phyloP scores from a whole-genome alignment of 2,888 invertebrate species.

The Unio delphinus region DNA sequence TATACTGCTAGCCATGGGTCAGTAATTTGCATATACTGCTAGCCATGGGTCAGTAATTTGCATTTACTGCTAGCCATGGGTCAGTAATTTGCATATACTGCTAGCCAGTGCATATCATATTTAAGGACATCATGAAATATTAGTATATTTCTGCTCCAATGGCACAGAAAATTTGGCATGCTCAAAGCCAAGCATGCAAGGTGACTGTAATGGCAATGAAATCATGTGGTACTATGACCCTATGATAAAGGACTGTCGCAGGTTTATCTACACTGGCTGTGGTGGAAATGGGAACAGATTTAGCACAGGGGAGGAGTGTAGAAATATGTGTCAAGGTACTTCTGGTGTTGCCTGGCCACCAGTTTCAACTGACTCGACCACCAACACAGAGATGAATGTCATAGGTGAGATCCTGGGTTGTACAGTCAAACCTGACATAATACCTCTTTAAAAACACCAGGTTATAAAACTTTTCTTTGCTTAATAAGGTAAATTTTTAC shows the following conservation, averaged over 20 bases:
- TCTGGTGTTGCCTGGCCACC: background rate
- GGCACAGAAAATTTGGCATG: background rate
- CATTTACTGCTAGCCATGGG: too few species aligned
- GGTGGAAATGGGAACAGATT: slow-evolving; percentile 89
- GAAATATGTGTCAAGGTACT: slow-evolving; percentile 27
- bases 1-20: too few species aligned
- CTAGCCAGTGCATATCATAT: background rate
- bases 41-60: too few species aligned
- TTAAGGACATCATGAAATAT: background rate
- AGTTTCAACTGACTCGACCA: too few species aligned
- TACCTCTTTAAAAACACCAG: too few species aligned
- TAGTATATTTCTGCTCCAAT: background rate
- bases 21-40: too few species aligned
- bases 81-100: too few species aligned
- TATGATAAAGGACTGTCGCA: slow-evolving; percentile 77
- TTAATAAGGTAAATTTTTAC: too few species aligned
- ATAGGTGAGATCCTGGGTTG: too few species aligned
- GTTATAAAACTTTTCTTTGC: too few species aligned
- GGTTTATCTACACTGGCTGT: slow-evolving; percentile 87
- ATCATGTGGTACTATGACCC: slow-evolving; percentile 81
- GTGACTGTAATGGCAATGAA: background rate
- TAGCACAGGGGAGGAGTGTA: slow-evolving; percentile 56
- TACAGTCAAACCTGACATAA: too few species aligned
- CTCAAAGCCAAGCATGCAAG: background rate
- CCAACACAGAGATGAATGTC: too few species aligned